These are phyloP conservation scores for Drosophila mettleri DNA, from an alignment of 2,888 invertebrate species.

Conservation along the genomic window DNA sequence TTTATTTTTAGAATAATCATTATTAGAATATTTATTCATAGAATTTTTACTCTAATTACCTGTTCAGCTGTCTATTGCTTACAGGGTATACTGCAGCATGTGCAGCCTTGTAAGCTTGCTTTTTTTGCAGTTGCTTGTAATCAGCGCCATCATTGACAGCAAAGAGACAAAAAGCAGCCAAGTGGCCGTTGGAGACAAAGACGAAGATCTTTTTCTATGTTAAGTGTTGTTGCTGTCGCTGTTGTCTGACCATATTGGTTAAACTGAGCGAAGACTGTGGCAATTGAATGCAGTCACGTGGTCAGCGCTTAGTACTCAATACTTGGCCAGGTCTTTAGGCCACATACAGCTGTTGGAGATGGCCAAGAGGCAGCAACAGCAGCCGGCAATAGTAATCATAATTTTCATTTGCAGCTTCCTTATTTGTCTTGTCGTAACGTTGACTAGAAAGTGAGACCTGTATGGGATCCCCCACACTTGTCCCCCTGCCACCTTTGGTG, in stretches of 20 bases:
- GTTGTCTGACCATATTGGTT: conserved; percentile 57
- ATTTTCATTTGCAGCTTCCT: conserved; percentile 76
- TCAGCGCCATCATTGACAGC: conserved; percentile 41
- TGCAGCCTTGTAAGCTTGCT: not conserved
- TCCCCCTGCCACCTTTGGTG: conserved; percentile 7
- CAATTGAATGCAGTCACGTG: conserved; percentile 43
- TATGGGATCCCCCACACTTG: not conserved
- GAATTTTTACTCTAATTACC: too few relatives aligned
- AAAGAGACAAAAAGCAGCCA: conserved; percentile 23
- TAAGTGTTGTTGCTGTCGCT: conserved; percentile 12
- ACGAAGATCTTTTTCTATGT: conserved; percentile 12
- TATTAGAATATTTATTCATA: too few relatives aligned
- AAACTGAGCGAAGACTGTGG: conserved; percentile 37
- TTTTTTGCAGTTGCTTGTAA: conserved; percentile 19
- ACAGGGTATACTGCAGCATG: conserved; percentile 13
- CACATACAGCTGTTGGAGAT: conserved; percentile 37
- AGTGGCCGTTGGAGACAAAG: conserved; percentile 4
- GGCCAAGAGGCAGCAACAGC: conserved; percentile 35
- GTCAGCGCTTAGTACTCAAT: conserved; percentile 21
- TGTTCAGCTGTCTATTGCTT: not conserved
- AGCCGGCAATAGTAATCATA: conserved; percentile 60
- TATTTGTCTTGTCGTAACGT: conserved; percentile 56
- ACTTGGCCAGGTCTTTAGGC: conserved; percentile 19
- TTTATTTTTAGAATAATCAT: too few relatives aligned
- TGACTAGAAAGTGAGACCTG: conserved; percentile 41